Evolutionary conservation across 2,797 vertebrate genomes (phyloP).

Genomic region (Pitangus sulphuratus): DNA sequence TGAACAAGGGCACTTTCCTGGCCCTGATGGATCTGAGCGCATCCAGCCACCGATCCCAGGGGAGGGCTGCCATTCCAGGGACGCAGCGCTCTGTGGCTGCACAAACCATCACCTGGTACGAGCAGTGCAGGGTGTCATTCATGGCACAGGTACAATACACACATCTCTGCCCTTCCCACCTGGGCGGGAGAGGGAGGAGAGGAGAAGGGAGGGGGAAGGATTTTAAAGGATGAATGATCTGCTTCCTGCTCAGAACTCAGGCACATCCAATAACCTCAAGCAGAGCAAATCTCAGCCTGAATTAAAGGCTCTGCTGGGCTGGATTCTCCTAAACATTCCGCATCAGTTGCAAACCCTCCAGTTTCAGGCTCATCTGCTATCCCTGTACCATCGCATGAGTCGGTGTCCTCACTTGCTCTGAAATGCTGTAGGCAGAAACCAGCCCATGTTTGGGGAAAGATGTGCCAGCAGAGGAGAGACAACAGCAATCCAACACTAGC

Average conservation of each 20-base stretch:
- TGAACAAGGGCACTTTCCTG: constrained; percentile 45
- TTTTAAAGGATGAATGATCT: constrained; percentile 33
- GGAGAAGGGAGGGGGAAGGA: background rate
- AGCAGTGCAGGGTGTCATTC: background rate
- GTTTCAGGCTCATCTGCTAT: constrained; percentile 3
- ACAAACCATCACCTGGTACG: background rate
- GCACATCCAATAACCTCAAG: constrained; percentile 56
- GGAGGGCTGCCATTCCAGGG: background rate
- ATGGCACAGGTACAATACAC: background rate
- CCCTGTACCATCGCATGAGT: background rate
- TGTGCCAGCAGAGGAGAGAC: background rate
- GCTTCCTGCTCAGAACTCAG: constrained; percentile 46
- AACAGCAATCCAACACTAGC: rapidly evolving
- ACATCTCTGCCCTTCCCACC: background rate
- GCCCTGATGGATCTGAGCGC: constrained; percentile 35
- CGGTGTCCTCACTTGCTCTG: constrained; percentile 31
- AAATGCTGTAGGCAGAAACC: background rate
- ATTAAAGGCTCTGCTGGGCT: constrained; percentile 52
- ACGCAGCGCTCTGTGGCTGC: background rate
- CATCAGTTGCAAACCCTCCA: background rate
- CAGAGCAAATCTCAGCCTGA: constrained; percentile 55
- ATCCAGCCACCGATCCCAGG: background rate
- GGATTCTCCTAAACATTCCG: constrained; percentile 28
- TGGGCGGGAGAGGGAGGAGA: background rate
- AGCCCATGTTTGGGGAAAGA: background rate